phyloP scores from a whole-genome alignment of 2,113 vertebrate genomes.

The Corythoichthys haematopterus region DNA sequence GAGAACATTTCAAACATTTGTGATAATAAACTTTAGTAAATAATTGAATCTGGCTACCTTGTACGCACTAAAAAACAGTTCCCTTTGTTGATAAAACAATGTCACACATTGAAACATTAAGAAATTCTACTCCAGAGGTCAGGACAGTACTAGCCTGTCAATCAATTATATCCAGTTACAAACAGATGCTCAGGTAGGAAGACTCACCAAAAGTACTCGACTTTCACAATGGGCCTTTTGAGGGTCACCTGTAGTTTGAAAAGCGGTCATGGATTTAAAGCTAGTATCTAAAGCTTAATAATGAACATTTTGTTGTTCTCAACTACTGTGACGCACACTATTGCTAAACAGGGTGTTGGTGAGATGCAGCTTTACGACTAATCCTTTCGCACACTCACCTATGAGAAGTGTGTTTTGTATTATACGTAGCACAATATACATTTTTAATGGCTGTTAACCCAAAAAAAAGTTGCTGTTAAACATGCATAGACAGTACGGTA shows the following conservation, averaged over 20 bases:
- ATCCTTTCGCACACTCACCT: constrained; percentile 14
- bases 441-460: too few relatives aligned
- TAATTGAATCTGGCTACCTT: too few relatives aligned
- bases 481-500: too few relatives aligned
- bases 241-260: neutral
- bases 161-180: constrained; percentile 34
- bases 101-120: constrained; percentile 25
- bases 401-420: neutral
- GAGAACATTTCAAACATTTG: too few relatives aligned
- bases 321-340: constrained; percentile 15
- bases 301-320: neutral
- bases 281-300: neutral
- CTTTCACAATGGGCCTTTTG: neutral
- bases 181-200: neutral
- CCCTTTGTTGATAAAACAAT: constrained; percentile 31
- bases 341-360: constrained; percentile 28
- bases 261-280: neutral
- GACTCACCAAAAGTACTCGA: neutral
- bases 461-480: too few relatives aligned
- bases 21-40: too few relatives aligned
- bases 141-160: constrained; percentile 17
- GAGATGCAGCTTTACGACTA: constrained; percentile 30
- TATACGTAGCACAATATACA: neutral
- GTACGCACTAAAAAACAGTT: constrained; percentile 18
- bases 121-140: constrained; percentile 17